A percentile compares a stretch with the other conserved stretches of the same genome.
Evolutionary conservation across 2,113 vertebrate species (phyloP).

Genomic region (Nerophis ophidion): DNA sequence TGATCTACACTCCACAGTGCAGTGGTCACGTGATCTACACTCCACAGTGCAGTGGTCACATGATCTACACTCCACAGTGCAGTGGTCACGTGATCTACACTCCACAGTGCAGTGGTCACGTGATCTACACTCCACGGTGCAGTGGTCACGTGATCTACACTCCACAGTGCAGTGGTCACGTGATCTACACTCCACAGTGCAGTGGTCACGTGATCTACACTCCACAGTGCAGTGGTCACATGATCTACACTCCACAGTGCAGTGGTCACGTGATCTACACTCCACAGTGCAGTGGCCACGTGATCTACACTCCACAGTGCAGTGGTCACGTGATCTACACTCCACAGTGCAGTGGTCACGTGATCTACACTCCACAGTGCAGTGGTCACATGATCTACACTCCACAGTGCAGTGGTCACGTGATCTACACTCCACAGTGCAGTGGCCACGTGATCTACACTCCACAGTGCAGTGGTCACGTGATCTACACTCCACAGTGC

Average conservation of each 20-base stretch:
- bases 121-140: no score
- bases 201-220: background rate
- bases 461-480: background rate
- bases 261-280: background rate
- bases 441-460: background rate
- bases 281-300: background rate
- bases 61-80: no score
- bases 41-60: no score
- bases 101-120: no score
- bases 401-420: constrained; percentile 1
- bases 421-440: background rate
- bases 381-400: background rate
- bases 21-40: no score
- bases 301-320: background rate
- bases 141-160: no score
- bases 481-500: background rate
- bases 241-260: background rate
- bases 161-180: no score
- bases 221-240: background rate
- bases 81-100: no score
- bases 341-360: background rate
- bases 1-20: no score
- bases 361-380: background rate
- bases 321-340: background rate
- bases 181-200: no score